These are phyloP conservation scores for Holothuria scabra DNA, from an alignment of 53 echinoderm and acorn worm species.

Conservation along the genomic window DNA sequence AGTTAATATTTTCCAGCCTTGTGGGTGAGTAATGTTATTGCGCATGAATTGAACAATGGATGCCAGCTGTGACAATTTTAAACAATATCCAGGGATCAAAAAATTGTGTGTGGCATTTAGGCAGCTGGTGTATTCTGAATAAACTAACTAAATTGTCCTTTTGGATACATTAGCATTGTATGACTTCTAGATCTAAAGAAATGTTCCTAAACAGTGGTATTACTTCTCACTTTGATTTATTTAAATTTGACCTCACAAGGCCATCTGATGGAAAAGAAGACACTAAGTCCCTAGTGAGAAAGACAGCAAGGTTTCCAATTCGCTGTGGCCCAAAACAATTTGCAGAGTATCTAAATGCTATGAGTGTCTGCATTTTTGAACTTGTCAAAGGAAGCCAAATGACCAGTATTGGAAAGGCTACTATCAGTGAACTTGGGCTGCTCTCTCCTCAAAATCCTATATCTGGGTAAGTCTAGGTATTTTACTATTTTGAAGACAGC, in stretches of 20 bases:
- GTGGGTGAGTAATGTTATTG: too few relatives aligned
- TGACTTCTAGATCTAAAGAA: too few relatives aligned
- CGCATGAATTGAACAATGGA: too few relatives aligned
- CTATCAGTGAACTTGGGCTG: conserved; percentile 85
- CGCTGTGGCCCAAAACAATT: conserved; percentile 98
- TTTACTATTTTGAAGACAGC: too few relatives aligned
- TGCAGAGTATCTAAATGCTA: conserved; percentile 92
- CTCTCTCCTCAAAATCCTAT: conserved; percentile 83
- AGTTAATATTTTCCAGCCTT: too few relatives aligned
- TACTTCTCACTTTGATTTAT: not conserved
- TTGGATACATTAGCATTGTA: too few relatives aligned
- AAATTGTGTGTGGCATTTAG: too few relatives aligned
- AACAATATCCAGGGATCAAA: too few relatives aligned
- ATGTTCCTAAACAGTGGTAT: not conserved
- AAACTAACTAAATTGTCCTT: too few relatives aligned
- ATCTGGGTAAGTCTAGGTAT: conserved; percentile 73
- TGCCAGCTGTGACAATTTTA: too few relatives aligned
- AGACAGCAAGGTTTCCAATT: conserved; percentile 86
- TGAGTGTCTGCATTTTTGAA: conserved; percentile 81
- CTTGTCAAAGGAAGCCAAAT: conserved; percentile 72
- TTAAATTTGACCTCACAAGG: conserved; percentile 50
- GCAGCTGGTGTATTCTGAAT: too few relatives aligned
- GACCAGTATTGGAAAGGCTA: conserved; percentile 73
- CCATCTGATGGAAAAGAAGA: conserved; percentile 92
- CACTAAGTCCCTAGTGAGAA: conserved; percentile 73